These are phyloP conservation scores for Rissa tridactyla DNA, from an alignment of 2,113 vertebrate species.

Conservation along the genomic window DNA sequence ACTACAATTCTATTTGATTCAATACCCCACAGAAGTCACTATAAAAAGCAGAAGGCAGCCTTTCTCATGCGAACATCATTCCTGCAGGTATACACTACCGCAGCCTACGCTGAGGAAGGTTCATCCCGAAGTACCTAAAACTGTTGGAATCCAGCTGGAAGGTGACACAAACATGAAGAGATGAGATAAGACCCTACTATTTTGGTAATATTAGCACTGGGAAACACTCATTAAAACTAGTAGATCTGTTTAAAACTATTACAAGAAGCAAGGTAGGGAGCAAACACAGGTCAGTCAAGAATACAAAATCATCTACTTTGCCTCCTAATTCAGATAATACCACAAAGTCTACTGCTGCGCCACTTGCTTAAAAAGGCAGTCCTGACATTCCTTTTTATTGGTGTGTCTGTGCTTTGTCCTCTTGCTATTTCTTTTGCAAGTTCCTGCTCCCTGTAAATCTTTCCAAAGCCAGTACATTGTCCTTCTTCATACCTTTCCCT, in stretches of 20 bases:
- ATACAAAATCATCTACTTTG: background rate
- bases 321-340: background rate
- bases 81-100: rapidly evolving
- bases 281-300: background rate
- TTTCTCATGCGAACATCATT: background rate
- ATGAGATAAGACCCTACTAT: background rate
- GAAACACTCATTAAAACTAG: background rate
- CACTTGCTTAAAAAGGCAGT: background rate
- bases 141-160: background rate
- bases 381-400: background rate
- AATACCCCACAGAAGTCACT: background rate
- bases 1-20: background rate
- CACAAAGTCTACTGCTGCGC: background rate
- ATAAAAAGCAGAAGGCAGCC: background rate
- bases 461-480: background rate
- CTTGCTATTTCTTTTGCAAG: background rate
- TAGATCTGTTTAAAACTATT: background rate
- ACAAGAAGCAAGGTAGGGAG: background rate
- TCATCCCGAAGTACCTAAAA: background rate
- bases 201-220: background rate
- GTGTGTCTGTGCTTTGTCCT: background rate
- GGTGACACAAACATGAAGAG: background rate
- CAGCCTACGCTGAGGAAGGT: background rate
- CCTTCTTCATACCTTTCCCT: background rate
- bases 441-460: background rate